Base-by-base conservation (phyloP, 2,888 invertebrate species). In the Sinhomidia bicolor region DNA sequence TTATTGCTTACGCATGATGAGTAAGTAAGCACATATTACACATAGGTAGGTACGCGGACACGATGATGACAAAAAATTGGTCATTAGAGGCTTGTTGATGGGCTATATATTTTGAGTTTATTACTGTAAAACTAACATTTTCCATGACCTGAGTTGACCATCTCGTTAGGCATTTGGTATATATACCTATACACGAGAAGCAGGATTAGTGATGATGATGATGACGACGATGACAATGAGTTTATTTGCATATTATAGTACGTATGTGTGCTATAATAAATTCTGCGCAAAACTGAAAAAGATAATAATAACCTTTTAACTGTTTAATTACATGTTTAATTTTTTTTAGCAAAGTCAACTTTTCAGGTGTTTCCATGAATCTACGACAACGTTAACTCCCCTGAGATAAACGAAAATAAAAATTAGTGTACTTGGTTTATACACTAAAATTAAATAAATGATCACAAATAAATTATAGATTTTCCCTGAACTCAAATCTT, bases 121-220 rank as follows among this genome's bases (percentile, higher is more conserved):
- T 71, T 71, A 44, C 41, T 12, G 12, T 32, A 68, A 62, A 41
- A 83, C 82, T 29, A 68, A 23, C 26, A 51, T 76, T 85, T 84
- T 85, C 84, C 76, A 76, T 78, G 84, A 85, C 84, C 76, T 54
- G 20, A 36, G 62, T 47, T 78, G 47, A 60, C 17, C 62, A 20
- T 78, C 76, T 62, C 62, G 62, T 85, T 47, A 62, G 65, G 47
- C 17, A 47, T 60, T 60, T 62, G 23, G 5, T 9, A 68, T 17
- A 20, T 36, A 68, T 36, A 36, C 9, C 26, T 36, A 7, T 20
- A 44, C 44, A 71, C 41, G 71, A 71, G 14, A 32, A n/a, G 7
- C 20, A 23, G 23, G 12, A 71, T 36, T 68, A 44, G 12, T 71
- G 36, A 74, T n/a, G n/a, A 65, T 60, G 74, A 60, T 36, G n/a